Evolutionary conservation across 1,140 invertebrate species (phyloP).

Genomic region (Mylabris phalerata): DNA sequence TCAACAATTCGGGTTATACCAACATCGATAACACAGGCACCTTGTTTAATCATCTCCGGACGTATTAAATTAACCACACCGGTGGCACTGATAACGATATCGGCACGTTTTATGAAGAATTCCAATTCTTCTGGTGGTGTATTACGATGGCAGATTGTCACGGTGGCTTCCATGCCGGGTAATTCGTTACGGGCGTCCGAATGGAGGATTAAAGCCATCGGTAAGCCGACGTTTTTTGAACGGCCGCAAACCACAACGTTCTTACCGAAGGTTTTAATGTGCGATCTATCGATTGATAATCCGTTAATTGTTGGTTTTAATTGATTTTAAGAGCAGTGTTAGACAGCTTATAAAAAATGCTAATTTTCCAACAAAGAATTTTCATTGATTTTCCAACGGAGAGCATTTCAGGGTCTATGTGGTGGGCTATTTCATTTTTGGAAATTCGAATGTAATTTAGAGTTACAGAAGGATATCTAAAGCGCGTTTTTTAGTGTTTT

Average conservation of each 20-base stretch:
- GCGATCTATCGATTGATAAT: conserved; percentile 24
- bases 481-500: too few species aligned
- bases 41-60: conserved; percentile 80
- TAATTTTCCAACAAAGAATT: too few species aligned
- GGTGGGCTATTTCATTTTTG: too few species aligned
- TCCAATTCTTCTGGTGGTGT: conserved; percentile 71
- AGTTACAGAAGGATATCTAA: too few species aligned
- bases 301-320: conserved; percentile 46
- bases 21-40: conserved; percentile 83
- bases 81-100: conserved; percentile 76
- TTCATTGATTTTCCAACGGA: too few species aligned
- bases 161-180: conserved; percentile 69
- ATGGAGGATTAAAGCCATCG: conserved; percentile 74
- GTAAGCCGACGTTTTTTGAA: conserved; percentile 85
- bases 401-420: too few species aligned
- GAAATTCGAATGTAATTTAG: too few species aligned
- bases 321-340: too few species aligned
- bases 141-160: conserved; percentile 80
- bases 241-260: conserved; percentile 83
- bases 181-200: conserved; percentile 51
- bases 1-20: conserved; percentile 70
- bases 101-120: conserved; percentile 62
- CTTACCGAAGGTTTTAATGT: conserved; percentile 72
- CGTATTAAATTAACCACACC: conserved; percentile 74
- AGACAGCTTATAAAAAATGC: too few species aligned